phyloP scores from a whole-genome alignment of 1,140 invertebrate species.

The Aphelenchoides besseyi region DNA sequence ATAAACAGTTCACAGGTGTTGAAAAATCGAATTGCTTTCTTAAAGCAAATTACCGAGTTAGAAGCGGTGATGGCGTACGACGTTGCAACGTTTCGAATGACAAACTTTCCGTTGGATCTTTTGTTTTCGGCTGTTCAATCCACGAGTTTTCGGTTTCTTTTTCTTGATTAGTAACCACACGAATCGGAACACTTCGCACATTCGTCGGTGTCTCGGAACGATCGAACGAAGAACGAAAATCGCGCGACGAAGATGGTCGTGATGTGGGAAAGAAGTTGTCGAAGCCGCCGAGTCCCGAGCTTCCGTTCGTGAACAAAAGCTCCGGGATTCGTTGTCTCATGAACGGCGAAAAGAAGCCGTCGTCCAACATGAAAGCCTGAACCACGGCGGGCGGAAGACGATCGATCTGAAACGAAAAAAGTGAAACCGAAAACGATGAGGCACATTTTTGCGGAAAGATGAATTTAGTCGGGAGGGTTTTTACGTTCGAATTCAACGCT shows the following conservation, averaged over 20 bases:
- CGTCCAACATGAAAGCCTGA: conserved; percentile 38
- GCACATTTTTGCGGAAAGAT: background rate
- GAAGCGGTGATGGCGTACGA: background rate
- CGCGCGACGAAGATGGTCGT: background rate
- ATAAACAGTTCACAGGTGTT: no score
- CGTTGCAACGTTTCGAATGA: background rate
- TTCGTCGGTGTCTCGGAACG: background rate
- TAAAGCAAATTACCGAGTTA: background rate
- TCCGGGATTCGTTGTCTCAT: conserved; percentile 28
- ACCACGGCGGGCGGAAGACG: conserved; percentile 24
- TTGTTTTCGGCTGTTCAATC: background rate
- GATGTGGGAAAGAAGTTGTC: background rate
- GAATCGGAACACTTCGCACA: background rate
- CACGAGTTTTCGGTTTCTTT: background rate
- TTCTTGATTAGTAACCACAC: background rate
- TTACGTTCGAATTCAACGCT: background rate
- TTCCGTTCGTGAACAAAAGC: conserved; percentile 27
- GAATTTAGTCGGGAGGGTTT: background rate
- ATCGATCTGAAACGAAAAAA: background rate
- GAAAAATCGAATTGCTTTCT: no score
- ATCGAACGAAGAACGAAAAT: background rate
- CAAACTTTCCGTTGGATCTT: background rate
- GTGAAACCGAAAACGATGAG: background rate
- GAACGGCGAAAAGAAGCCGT: conserved; percentile 33
- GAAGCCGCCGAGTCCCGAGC: background rate